Base-by-base conservation (phyloP, 2,113 vertebrate genomes). In the Calidris pugnax region DNA sequence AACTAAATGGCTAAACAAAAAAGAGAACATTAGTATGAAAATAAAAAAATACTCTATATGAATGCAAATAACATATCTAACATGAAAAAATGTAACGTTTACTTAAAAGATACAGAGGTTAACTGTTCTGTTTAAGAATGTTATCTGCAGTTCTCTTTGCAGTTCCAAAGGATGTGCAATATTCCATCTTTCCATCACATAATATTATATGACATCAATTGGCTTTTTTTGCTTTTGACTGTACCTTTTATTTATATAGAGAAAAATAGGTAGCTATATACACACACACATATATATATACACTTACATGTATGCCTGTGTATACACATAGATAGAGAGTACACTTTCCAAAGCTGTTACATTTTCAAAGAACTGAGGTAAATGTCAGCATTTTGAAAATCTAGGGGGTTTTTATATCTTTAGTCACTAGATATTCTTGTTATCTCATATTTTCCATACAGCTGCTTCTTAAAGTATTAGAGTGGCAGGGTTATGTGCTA, bases 381-480 rank as follows among this genome's bases (percentile, higher is more conserved):
- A 95, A 90, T 77, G 47, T 51, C 72, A 90, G 43, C 78, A 75
- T 80, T 78, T 81, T 90, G 9, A 72, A 93, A 81, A 72, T 64
- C 39, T 60, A 16, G 21, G 22, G 6, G 3, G 12, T 76, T 76
- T 47, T 53, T 24, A 37, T 75, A 63, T 75, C 86, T 89, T 92
- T 62, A 84, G 64, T 92, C 64, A 78, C 72, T 62, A 93, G 64
- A 80, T 88, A 88, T 63, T 15, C 82, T 66, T 95, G 55, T 74
- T 92, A 96, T 94, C 90, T 93, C 55, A 33, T 56, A 60, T 89
- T 96, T 94, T 94, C 88, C 79, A 56, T 93, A 87, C 30, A 90
- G 76, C 33, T 90, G 33, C 19, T 93, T 82, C 47, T 92, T 84
- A 90, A 90, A 86, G 63, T 84, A 96, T 93, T 93, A 88, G 68